A percentile compares a stretch with the other conserved stretches of the same genome.
Conservation (phyloP, 2,113 vertebrate genomes). For the Calypte anna region DNA sequence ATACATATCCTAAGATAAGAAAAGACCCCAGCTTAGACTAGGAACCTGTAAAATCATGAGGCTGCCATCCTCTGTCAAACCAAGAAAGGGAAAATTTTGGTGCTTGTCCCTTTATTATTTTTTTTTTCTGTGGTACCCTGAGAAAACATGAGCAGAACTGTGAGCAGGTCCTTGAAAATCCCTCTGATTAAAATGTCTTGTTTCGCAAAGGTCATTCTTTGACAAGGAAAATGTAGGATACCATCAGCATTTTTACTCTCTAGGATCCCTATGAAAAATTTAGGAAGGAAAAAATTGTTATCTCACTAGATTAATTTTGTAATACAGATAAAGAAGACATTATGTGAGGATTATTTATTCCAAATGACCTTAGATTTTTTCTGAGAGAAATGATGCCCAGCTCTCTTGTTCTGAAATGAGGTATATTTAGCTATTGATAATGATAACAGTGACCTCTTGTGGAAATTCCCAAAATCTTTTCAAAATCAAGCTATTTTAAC, state of each 20-base stretch:
- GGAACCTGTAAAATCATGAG: not conserved
- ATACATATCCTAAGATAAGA: not conserved
- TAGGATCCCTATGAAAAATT: not conserved
- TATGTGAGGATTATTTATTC: not conserved
- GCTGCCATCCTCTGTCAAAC: not conserved
- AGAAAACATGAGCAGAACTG: not conserved
- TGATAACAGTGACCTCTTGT: slow-evolving; percentile 71
- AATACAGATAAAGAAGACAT: not conserved
- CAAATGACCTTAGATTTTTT: not conserved
- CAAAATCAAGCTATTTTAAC: not conserved
- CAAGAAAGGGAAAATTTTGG: not conserved
- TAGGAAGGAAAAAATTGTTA: not conserved
- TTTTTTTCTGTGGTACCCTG: not conserved
- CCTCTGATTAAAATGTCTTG: slow-evolving; percentile 24
- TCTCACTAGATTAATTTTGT: not conserved
- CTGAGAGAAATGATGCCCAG: not conserved
- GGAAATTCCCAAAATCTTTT: slow-evolving; percentile 17
- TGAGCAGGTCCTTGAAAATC: not conserved
- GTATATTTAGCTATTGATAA: slow-evolving; percentile 4
- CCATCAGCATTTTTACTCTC: not conserved
- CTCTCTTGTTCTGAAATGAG: not conserved
- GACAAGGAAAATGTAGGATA: not conserved
- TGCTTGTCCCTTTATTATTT: not conserved
- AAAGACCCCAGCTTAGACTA: not conserved
- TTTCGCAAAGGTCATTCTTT: not conserved